Conservation (phyloP, 64 coral and sea anemone species). For the Stichodactyla mertensii region DNA sequence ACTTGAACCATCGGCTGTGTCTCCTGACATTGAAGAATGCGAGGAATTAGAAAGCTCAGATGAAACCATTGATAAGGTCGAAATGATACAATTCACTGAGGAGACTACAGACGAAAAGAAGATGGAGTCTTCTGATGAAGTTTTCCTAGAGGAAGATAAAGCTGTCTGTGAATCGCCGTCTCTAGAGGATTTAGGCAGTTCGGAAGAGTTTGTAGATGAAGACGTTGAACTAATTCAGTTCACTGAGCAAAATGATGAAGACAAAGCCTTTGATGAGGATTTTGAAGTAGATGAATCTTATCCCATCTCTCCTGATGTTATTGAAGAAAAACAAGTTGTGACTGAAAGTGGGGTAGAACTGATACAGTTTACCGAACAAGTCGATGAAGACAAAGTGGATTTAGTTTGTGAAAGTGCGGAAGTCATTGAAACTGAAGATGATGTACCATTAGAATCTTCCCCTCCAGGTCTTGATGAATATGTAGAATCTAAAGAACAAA, state of each 20-base stretch:
- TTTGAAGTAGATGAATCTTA: background rate
- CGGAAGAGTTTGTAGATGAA: conserved; percentile 45
- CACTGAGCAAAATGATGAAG: conserved; percentile 11
- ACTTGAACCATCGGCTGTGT: background rate
- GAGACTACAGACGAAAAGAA: background rate
- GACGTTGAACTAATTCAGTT: conserved; percentile 16
- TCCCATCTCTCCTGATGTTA: background rate
- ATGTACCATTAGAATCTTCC: background rate
- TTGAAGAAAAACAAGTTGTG: conserved; percentile 4
- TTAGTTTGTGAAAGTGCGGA: background rate
- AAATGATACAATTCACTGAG: conserved; percentile 4
- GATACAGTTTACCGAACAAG: conserved; percentile 15
- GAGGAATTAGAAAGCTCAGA: conserved; percentile 11
- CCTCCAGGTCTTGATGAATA: conserved; percentile 1
- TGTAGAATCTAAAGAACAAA: background rate
- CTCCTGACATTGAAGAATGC: background rate
- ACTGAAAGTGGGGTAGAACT: conserved; percentile 12
- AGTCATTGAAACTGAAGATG: background rate
- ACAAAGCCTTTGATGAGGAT: conserved; percentile 1
- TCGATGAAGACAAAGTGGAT: background rate
- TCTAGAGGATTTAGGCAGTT: conserved; percentile 22
- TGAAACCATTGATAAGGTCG: background rate
- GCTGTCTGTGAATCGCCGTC: background rate
- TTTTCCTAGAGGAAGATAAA: background rate
- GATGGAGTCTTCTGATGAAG: background rate